These are phyloP conservation scores for Myotis myotis DNA, from an alignment of 2,797 vertebrate genomes.

Conservation along the genomic window DNA sequence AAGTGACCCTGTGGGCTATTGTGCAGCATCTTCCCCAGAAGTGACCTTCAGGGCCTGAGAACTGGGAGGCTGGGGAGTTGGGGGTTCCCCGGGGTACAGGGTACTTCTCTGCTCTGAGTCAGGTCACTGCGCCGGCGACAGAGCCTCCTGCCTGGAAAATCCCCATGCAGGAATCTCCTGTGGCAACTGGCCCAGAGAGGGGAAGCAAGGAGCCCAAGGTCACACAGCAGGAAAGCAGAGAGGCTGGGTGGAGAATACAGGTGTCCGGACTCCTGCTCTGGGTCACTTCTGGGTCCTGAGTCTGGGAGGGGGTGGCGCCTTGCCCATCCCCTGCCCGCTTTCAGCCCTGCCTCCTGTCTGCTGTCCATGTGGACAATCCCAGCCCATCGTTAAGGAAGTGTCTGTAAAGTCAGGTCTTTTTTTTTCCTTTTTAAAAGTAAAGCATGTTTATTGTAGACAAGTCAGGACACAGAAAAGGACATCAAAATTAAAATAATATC, in stretches of 20 bases:
- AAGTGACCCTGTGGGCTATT: not conserved
- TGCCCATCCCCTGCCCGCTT: not conserved
- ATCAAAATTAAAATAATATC: not conserved
- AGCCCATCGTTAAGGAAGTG: not conserved
- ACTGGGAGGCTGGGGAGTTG: not conserved
- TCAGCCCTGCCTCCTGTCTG: not conserved
- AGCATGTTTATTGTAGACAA: not conserved
- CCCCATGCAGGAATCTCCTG: not conserved
- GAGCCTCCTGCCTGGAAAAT: not conserved
- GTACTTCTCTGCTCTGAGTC: not conserved
- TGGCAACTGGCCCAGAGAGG: not conserved
- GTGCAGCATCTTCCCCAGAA: not conserved
- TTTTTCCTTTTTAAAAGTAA: not conserved
- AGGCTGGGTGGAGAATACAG: too few species aligned
- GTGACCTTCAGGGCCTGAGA: not conserved
- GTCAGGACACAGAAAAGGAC: not conserved
- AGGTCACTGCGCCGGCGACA: not conserved
- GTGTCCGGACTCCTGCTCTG: not conserved
- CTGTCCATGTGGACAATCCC: fast-evolving
- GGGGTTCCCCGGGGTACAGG: not conserved
- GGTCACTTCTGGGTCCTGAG: not conserved
- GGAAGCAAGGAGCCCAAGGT: not conserved
- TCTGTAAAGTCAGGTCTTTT: not conserved
- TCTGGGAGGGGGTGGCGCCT: not conserved
- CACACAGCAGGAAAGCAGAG: not conserved